A percentile compares a stretch with the other conserved stretches of the same genome.
Conservation (phyloP, 2,888 invertebrate species). For the Saturnia japonica region DNA sequence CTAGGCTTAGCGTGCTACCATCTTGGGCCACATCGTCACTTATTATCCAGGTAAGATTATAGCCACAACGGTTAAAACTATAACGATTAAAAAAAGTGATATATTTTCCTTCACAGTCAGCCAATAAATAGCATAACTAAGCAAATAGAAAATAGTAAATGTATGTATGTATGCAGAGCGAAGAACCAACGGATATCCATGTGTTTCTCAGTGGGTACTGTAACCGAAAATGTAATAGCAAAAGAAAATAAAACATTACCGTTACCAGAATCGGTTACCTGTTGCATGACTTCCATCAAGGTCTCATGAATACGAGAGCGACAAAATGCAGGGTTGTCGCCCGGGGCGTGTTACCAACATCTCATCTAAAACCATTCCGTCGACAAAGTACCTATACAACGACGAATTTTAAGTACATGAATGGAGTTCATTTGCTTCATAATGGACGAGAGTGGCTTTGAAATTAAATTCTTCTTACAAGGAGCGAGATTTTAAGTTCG, state of each 20-base stretch:
- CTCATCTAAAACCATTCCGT: constrained; percentile 1
- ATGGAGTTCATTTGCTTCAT: constrained; percentile 2
- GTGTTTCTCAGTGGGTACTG: background rate
- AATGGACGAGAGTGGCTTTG: background rate
- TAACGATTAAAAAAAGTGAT: too few relatives aligned
- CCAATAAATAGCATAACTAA: too few relatives aligned
- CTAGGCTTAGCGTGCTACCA: too few relatives aligned
- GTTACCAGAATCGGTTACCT: constrained; percentile 3
- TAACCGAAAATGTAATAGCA: too few relatives aligned
- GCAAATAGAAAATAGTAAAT: too few relatives aligned
- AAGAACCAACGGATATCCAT: background rate
- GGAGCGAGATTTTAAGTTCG: background rate
- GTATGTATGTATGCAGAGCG: too few relatives aligned
- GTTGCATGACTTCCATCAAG: constrained; percentile 6
- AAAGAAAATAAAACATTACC: background rate
- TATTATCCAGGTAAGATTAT: too few relatives aligned
- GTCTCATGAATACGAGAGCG: constrained; percentile 14
- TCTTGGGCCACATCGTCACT: too few relatives aligned
- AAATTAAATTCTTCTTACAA: background rate
- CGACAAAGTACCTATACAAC: background rate
- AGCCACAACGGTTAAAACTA: too few relatives aligned
- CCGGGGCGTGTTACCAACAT: background rate
- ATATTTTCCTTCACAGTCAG: too few relatives aligned
- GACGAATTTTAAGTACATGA: background rate
- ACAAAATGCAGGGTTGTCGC: constrained; percentile 8